Percentiles rank a stretch among this genome's conserved stretches.
These are phyloP conservation scores for Microcebus lehilahytsara DNA, from an alignment of 2,113 vertebrate genomes.

Conservation along the genomic window DNA sequence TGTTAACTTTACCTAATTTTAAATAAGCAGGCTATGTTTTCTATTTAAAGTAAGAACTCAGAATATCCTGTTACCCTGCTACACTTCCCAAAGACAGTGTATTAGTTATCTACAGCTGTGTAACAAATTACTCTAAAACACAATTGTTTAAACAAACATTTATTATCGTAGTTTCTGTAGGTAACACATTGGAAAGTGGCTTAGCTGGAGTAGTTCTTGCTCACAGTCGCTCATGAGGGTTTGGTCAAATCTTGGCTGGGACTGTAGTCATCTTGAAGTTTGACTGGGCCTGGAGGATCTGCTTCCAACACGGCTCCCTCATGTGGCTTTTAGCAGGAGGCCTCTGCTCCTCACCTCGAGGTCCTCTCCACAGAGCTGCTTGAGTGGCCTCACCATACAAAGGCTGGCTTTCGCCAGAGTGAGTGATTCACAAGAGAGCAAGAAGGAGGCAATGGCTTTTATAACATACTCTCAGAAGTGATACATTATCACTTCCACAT, in stretches of 20 bases:
- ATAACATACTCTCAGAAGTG: neutral
- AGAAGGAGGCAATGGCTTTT: neutral
- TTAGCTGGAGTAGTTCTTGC: neutral
- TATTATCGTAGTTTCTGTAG: neutral
- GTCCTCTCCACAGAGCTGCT: neutral
- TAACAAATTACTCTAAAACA: neutral
- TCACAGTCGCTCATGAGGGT: neutral
- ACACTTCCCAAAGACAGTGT: neutral
- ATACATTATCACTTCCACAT: neutral
- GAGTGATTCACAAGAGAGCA: neutral
- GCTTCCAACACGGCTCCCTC: neutral
- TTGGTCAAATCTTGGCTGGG: neutral
- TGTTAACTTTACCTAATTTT: conserved; percentile 4
- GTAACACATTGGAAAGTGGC: neutral
- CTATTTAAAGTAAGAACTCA: neutral
- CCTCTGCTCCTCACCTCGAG: neutral
- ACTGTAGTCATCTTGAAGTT: neutral
- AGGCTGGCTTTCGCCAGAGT: neutral
- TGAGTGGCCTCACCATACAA: rapidly evolving
- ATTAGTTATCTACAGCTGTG: neutral
- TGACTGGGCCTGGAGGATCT: neutral
- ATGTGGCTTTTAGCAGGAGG: neutral
- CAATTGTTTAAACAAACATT: neutral
- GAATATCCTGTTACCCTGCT: neutral
- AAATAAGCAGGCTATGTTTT: neutral